Evolutionary conservation across 2,797 vertebrate genomes (phyloP).

Genomic region (Cryptoblepharus egeriae): DNA sequence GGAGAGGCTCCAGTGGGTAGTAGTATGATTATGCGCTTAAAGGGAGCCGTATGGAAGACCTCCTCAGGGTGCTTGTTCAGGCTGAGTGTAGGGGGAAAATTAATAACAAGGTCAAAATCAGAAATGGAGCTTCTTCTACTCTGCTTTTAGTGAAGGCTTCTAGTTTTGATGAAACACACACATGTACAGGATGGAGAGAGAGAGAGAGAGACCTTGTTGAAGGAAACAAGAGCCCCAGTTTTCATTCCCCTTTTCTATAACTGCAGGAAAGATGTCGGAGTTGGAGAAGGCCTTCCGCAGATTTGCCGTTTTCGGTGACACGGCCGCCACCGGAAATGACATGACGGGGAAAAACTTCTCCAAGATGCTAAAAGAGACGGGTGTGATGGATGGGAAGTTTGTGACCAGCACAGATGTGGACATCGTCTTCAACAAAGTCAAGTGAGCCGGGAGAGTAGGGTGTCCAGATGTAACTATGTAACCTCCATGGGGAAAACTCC

Average conservation of each 20-base stretch:
- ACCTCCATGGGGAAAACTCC: too few species aligned
- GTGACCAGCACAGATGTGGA: conserved; percentile 87
- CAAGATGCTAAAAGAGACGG: conserved; percentile 90
- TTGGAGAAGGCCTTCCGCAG: conserved; percentile 80
- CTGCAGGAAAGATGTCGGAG: conserved; percentile 60
- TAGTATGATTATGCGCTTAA: too few species aligned
- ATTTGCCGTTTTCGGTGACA: conserved; percentile 85
- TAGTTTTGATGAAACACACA: neutral
- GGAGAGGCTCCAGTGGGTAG: too few species aligned
- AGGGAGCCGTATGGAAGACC: too few species aligned
- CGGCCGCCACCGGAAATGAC: conserved; percentile 81
- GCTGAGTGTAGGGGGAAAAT: too few species aligned
- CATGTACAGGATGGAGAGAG: too few species aligned
- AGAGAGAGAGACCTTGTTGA: neutral
- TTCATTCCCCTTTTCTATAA: neutral
- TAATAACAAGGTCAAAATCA: too few species aligned
- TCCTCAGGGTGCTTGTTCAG: too few species aligned
- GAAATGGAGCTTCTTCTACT: neutral
- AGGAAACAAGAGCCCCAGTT: neutral
- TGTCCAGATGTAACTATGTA: accelerated
- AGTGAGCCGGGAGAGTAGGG: conserved; percentile 73
- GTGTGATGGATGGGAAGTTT: conserved; percentile 82
- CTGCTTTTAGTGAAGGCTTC: neutral
- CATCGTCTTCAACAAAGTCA: conserved; percentile 90
- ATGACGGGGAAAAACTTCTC: conserved; percentile 89